Percentiles rank a stretch among this genome's conserved stretches.
Evolutionary conservation across 2,113 vertebrate species (phyloP).

Genomic region (Nansenia antarctica): DNA sequence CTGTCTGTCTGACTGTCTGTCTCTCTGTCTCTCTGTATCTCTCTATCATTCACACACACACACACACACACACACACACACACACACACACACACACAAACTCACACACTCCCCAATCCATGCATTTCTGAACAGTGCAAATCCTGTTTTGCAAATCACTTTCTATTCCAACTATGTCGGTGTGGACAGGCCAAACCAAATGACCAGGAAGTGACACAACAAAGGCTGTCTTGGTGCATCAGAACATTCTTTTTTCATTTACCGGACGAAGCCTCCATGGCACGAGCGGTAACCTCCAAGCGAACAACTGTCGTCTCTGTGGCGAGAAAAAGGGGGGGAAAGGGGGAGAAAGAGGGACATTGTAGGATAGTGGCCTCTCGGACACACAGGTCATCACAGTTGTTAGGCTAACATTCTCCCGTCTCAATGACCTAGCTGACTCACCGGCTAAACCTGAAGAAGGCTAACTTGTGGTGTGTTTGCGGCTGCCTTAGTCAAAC

Average conservation of each 20-base stretch:
- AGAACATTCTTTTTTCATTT: conserved; percentile 57
- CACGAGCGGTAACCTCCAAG: conserved; percentile 51
- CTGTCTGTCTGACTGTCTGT: neutral
- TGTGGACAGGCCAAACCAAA: conserved; percentile 8
- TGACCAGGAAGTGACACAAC: conserved; percentile 59
- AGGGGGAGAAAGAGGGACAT: conserved; percentile 66
- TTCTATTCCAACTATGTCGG: neutral
- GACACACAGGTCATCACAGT: conserved; percentile 51
- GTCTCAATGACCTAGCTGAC: conserved; percentile 51
- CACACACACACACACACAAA: no score
- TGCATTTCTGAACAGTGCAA: neutral
- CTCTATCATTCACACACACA: no score
- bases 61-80: no score
- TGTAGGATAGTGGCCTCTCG: conserved; percentile 46
- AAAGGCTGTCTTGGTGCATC: conserved; percentile 16
- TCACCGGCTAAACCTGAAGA: no score
- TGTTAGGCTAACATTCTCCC: conserved; percentile 43
- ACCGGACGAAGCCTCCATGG: conserved; percentile 48
- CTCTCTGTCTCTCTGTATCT: neutral
- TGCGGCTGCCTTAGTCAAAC: conserved; percentile 64
- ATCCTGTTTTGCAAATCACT: neutral
- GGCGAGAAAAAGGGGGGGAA: no score
- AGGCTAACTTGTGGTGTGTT: neutral
- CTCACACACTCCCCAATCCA: neutral
- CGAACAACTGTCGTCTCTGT: conserved; percentile 57